Base-by-base conservation (phyloP, 1,140 invertebrate species). In the Drosophila tani region DNA sequence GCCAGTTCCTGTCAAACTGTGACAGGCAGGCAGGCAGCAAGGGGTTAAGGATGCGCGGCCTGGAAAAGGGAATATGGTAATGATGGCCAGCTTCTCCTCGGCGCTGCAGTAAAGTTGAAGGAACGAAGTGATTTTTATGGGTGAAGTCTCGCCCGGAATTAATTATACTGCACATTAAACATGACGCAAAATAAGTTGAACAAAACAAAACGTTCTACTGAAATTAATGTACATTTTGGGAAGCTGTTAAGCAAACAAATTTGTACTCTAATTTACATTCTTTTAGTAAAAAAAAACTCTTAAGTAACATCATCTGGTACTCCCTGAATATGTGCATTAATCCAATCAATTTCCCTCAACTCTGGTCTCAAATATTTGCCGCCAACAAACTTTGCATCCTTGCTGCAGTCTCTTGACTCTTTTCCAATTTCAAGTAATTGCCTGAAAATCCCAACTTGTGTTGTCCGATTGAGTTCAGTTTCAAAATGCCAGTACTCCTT, bases 1-100 rank as follows among this genome's bases (percentile, higher is more conserved):
- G 79, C 60, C 79, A 78, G 80, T 82, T 40, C 53, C 66, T 79
- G 67, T 82, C 80, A 82, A 82, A 82, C 81, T 83, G 70, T 79
- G 63, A 78, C 74, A 78, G 74, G 27, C 27, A 29, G 27, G 21
- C 9, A 29, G 27, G 21, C 9, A 17, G 27, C 19, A 21, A 73
- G 70, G 70, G 55, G 45, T 73, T 60, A 73, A 60, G 70, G 38
- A 73, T 51, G 49, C 29, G 45, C 46, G 40, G 29, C 14, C 55
- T 40, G 46, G 41, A 60, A 58, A 71, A 73, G 68, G 40, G 46
- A 73, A 73, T 74, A 45, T 50, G 68, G 46, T 74, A 74, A 74
- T 74, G 70, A 45, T 38, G 67, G 45, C 45, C 53, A 35, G 53
- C 32, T 55, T 17, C 51, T 5, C 29, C 51, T 5, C 51, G 12